Conservation (phyloP, 2,113 vertebrate genomes). For the Vombatus ursinus region DNA sequence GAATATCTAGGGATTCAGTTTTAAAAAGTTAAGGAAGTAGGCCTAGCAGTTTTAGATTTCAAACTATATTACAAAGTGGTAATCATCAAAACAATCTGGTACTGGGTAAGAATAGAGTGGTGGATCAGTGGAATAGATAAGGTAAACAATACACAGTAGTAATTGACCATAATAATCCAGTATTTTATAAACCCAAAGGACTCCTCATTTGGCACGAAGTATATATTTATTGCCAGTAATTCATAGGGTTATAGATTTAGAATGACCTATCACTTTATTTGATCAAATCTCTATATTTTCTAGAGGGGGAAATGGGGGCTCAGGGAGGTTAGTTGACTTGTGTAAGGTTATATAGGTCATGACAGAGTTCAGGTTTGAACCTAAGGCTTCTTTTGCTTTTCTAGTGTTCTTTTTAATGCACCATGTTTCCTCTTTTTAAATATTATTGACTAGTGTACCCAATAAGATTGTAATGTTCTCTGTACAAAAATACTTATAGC, state of each 20-base stretch:
- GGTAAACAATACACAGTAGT: neutral
- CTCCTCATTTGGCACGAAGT: neutral
- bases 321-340: neutral
- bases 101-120: neutral
- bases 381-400: neutral
- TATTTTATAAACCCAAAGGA: neutral
- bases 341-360: neutral
- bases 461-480: neutral
- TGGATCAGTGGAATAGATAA: neutral
- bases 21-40: neutral
- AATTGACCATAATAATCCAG: neutral
- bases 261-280: neutral
- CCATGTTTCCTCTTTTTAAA: neutral
- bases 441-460: neutral
- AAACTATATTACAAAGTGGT: neutral
- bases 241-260: neutral
- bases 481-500: too few relatives aligned
- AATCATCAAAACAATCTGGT: neutral
- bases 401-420: neutral
- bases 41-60: neutral
- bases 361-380: neutral
- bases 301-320: neutral
- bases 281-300: neutral
- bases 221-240: neutral
- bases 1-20: neutral